phyloP scores from a whole-genome alignment of 2,888 invertebrate genomes.

The Ariolimax columbianus region DNA sequence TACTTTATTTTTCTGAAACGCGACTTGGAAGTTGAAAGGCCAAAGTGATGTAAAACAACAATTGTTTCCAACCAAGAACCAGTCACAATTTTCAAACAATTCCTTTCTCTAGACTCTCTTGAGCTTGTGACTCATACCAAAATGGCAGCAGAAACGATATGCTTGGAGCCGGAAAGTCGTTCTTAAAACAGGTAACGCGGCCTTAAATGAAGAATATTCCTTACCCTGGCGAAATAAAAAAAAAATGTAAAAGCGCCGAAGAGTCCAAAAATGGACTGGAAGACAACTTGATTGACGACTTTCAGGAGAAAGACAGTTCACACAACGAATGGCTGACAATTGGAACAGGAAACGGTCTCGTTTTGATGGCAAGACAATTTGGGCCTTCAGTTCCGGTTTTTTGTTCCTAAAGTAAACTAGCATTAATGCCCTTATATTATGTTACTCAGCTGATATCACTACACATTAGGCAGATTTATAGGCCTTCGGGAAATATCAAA shows the following conservation, averaged over 20 bases:
- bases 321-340: conserved; percentile 49
- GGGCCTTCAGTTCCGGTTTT: conserved; percentile 33
- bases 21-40: no score
- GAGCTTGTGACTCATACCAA: conserved; percentile 43
- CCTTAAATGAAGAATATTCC: not conserved
- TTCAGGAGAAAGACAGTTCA: conserved; percentile 57
- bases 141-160: conserved; percentile 62
- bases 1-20: no score
- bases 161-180: conserved; percentile 50
- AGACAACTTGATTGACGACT: not conserved
- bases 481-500: no score
- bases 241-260: not conserved
- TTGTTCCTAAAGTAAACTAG: not conserved
- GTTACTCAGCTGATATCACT: no score
- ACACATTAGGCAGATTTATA: no score
- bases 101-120: not conserved
- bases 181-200: not conserved
- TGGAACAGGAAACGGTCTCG: conserved; percentile 37
- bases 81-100: conserved; percentile 36
- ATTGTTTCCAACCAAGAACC: not conserved
- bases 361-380: conserved; percentile 21
- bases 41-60: no score
- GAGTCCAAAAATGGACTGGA: not conserved
- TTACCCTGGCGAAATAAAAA: conserved; percentile 14
- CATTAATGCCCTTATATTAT: not conserved